Percentiles rank a stretch among this genome's conserved stretches.
phyloP scores from a whole-genome alignment of 2,888 invertebrate species.

The Callinectes sapidus region DNA sequence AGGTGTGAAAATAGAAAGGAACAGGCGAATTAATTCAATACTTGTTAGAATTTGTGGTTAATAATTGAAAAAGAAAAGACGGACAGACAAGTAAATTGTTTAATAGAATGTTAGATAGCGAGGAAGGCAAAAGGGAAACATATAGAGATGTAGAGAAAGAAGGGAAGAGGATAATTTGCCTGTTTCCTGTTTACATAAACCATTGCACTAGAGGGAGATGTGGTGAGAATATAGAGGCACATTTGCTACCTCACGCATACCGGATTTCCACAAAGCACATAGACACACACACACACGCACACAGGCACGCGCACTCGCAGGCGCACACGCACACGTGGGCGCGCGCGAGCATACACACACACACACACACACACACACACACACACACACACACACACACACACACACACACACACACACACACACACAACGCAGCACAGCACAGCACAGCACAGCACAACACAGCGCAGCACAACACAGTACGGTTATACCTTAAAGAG shows the following conservation, averaged over 20 bases:
- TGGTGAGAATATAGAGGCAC: background rate
- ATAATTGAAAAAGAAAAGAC: too few species aligned
- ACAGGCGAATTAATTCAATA: background rate
- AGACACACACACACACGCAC: conserved; percentile 30
- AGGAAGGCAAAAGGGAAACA: background rate
- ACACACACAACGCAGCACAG: conserved; percentile 1
- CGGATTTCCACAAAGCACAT: background rate
- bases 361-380: background rate
- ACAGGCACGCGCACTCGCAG: background rate
- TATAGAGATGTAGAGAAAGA: background rate
- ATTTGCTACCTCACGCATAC: conserved; percentile 15
- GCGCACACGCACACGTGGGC: background rate
- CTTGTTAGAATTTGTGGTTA: too few species aligned
- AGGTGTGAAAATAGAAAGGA: background rate
- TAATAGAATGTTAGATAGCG: too few species aligned
- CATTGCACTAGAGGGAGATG: background rate
- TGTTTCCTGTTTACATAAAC: background rate
- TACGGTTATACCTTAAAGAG: background rate
- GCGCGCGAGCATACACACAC: too few species aligned
- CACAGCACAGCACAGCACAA: background rate
- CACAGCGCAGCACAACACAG: background rate
- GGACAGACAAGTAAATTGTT: too few species aligned
- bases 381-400: background rate
- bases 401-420: background rate
- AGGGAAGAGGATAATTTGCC: background rate